Base-by-base conservation (phyloP, 2,797 vertebrate genomes). In the Natrix natrix region DNA sequence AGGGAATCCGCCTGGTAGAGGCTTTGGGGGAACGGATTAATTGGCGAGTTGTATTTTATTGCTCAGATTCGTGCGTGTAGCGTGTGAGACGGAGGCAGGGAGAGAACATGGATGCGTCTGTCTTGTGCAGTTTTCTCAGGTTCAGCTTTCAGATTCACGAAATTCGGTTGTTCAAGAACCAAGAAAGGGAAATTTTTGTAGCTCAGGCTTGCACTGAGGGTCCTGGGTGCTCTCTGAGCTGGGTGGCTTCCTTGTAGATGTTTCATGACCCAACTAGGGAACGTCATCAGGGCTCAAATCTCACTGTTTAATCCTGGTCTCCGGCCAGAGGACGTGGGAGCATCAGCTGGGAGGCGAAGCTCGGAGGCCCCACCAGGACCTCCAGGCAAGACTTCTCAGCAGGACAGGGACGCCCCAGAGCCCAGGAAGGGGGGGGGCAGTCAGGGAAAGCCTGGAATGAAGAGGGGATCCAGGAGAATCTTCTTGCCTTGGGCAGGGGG, bases 11-110 rank as follows among this genome's bases (percentile, higher is more conserved):
- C 10, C n/a, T 7, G 14, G 17, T 0, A 1, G 32, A 8, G 37
- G 74, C 32, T 43, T 43, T 78, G 8, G 37, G 74, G 37, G 11
- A 11, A 8, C 0, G 11, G 32, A 17, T 16, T 2, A 7, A 43
- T 78, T 4, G 74, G 74, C 22, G 1, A 0, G 8, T 5, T 1
- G 17, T 32, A 2, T 4, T 2, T 4, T 1, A 4, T 8, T 0
- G 17, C 1, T 83, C 4, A 22, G 17, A 20, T 78, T 11, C 32
- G 4, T 22, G 28, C 2, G 13, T 14, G 13, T 7, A 5, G 74
- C 3, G 3, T 11, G n/a, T 5, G 63, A n/a, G 1, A 5, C 11
- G n/a, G 63, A n/a, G 63, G 16, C 5, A 37, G 17, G 0, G 74
- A 4, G 37, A 12, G 74, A 11, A 5, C 1, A 0, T 5, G 20